These are phyloP conservation scores for Myotis pilosus DNA, from an alignment of 2,797 vertebrate species.

Conservation along the genomic window DNA sequence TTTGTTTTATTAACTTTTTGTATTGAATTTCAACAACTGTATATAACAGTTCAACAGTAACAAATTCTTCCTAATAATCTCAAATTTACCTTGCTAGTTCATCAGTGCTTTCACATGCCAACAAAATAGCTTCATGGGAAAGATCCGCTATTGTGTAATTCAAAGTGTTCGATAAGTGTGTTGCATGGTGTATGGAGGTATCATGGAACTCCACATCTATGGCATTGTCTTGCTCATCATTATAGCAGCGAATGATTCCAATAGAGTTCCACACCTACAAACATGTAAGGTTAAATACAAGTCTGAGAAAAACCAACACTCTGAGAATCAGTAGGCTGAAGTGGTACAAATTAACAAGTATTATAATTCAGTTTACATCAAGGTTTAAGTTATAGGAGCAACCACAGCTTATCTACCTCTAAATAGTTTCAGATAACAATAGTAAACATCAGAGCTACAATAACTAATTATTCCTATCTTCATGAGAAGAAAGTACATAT, in stretches of 20 bases:
- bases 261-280: slow-evolving; percentile 95
- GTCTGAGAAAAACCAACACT: neutral
- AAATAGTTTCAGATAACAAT: neutral
- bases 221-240: slow-evolving; percentile 96
- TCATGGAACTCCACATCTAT: slow-evolving; percentile 98
- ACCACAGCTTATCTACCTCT: neutral
- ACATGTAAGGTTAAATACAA: neutral
- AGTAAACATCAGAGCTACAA: neutral
- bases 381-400: neutral
- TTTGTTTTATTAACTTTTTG: slow-evolving; percentile 26
- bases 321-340: neutral
- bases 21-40: slow-evolving; percentile 4
- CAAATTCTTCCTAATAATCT: neutral
- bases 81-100: slow-evolving; percentile 90
- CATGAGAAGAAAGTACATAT: neutral
- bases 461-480: slow-evolving; percentile 10
- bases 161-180: slow-evolving; percentile 93
- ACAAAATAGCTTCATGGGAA: slow-evolving; percentile 92
- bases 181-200: slow-evolving; percentile 93
- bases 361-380: neutral
- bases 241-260: slow-evolving; percentile 95
- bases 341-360: neutral
- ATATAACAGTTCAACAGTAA: neutral
- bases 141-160: slow-evolving; percentile 92
- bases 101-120: slow-evolving; percentile 91